Base-by-base conservation (phyloP, 2,888 invertebrate species). In the Notocelia uddmanniana region DNA sequence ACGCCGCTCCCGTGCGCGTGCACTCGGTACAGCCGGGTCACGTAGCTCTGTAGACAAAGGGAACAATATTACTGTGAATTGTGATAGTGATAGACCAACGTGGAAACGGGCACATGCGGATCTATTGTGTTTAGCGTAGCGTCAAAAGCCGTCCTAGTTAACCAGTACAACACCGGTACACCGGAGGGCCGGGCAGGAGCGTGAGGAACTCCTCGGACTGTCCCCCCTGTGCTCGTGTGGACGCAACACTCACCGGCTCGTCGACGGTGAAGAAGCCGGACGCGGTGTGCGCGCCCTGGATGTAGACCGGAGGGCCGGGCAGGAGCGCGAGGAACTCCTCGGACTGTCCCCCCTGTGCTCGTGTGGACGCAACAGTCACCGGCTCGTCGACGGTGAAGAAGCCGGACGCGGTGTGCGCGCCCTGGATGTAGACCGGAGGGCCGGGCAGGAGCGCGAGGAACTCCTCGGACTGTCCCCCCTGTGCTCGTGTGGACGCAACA, bases 201-300 rank as follows among this genome's bases (percentile, higher is more conserved):
- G 57, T 34, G 1, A 57, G 34, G 57, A 34, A 57, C 34, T 57
- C 34, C 57, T 57, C 34, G 34, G 57, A 57, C 57, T 57, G 34
- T 31, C 34, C 34, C 8, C 48, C 26, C n/a, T 18, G 31, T n/a
- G n/a, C 31, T 55, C 55, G 31, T 55, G 31, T n/a, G n/a, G n/a
- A 26, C n/a, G n/a, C 31, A 31, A 60, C 48, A 31, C 15, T n/a
- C n/a, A 62, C 62, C 48, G 62, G 62, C 50, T 62, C 62, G 31
- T 62, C 62, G 13, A 62, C 62, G 26, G 98, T 98, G 90, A 97
- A 99, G 94, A 99, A 99, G 0, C 99, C 99, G 75, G 98, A 98
- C 15, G 98, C 96, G 15, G 99, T 99, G 77, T 98, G 95, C n/a
- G 99, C 99, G 73, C 99, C 99, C 91, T 99, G 98, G 77, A 99